Evolutionary conservation across 2,113 vertebrate genomes (phyloP), one percentile per base, ranked within the genome.

Genomic region (Lethenteron reissneri): DNA sequence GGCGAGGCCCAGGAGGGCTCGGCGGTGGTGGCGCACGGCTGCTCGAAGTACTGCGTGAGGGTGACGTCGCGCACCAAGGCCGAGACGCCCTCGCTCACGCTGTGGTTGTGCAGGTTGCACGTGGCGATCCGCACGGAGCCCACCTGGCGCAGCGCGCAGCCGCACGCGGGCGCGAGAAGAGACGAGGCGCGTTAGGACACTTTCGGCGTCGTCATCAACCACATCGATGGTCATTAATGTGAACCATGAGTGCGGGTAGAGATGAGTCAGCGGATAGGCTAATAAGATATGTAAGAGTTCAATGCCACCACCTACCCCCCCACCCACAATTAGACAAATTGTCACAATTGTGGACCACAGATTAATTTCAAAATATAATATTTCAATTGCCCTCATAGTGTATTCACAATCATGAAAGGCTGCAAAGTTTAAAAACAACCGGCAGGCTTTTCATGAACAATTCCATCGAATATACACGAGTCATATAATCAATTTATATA

Each of bases 41-140:
- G 88, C 72, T 97, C 92, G 1, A 97, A 85, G 19, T 86, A 95
- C 11, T 95, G 94, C 17, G 83, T 80, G 72, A 96, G 81, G 72
- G 90, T 88, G 4, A 94, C 77, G 74, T 97, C 90, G 75, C 94
- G 94, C 74, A 95, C 80, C 72, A 90, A 87, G 1, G 88, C 88
- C 13, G 92, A 97, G 75, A 99, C 77, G 59, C 94, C 94, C 78
- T 97, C 94, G 4, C 94, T 87, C 8, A 99, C 94, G 0, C 90
- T 86, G 76, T 91, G 88, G 78, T 91, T 97, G 79, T 99, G 94
- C 70, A 99, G 84, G 79, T 99, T 99, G 79, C 94, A 99, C 79
- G 87, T 91, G 19, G 90, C 90, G 75, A 99, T 75, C 4, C 89
- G 86, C 17, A 97, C 58, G 9, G 84, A 79, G 2, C 86, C 84